Base-by-base conservation (phyloP, 2,113 vertebrate species). In the Chelonoidis abingdonii region DNA sequence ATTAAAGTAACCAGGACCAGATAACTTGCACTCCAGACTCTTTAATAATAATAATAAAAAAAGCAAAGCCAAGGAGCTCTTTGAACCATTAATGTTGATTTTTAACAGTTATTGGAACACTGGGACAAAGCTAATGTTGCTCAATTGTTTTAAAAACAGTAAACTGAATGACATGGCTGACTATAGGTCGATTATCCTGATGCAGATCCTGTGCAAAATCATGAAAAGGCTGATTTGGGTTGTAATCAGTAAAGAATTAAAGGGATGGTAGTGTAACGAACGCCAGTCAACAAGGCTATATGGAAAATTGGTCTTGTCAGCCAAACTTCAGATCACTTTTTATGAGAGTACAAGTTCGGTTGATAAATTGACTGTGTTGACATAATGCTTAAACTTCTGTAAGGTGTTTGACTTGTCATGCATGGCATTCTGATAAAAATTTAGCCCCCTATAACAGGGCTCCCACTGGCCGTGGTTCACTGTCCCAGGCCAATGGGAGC, bases 231-330 rank as follows among this genome's bases (percentile, higher is more conserved):
- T 93, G 80, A 84, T 75, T 90, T 95, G 62, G 38, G 87, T 54
- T 84, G 54, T 41, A 95, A 41, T 93, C 95, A 57, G 5, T 94
- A 59, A 79, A 59, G 56, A 53, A 84, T 44, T 93, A 95, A 92
- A 93, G 84, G 93, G 95, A 65, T 89, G 86, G 86, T 91, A 86
- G 86, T 91, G 29, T 80, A 89, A 57, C 76, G 85, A 92, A 93
- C 53, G 80, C 16, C 47, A 89, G 8, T 89, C 79, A 86, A 72
- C 27, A 38, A 80, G 81, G 29, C 62, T 94, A 47, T 91, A 79
- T 80, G 49, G 75, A 89, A 93, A 93, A 59, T 80, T 85, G 83
- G 49, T 88, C 69, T 8, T 83, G 82, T 72, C 84, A 88, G 86
- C 54, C 88, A 89, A 91, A 44, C 54, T 93, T 53, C 69, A 88